A percentile compares a stretch with the other conserved stretches of the same genome.
Conservation (phyloP, 2,113 vertebrate genomes). For the Telmatochromis sp. region DNA sequence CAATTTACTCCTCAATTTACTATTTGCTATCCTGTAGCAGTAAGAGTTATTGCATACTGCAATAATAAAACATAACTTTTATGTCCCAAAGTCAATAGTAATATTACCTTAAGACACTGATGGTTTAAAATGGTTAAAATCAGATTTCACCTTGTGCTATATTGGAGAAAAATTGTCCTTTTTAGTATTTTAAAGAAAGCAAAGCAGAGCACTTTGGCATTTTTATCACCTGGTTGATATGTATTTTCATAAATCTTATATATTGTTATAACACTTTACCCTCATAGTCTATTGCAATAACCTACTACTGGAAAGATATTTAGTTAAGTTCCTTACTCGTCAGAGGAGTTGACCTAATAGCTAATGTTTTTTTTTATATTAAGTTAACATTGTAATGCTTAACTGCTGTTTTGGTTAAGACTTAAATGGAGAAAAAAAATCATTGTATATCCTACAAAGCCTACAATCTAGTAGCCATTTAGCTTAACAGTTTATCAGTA, state of each 20-base stretch:
- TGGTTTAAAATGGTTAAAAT: background rate
- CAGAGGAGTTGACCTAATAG: background rate
- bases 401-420: background rate
- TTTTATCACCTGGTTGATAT: background rate
- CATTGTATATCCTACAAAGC: background rate
- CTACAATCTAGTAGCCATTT: background rate
- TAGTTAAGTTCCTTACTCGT: background rate
- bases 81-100: slow-evolving; percentile 1
- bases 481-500: background rate
- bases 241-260: background rate
- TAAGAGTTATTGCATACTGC: background rate
- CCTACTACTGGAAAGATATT: background rate
- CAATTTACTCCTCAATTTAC: background rate
- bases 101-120: background rate
- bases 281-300: background rate
- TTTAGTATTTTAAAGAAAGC: background rate
- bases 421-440: background rate
- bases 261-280: background rate
- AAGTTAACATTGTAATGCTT: background rate
- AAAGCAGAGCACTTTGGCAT: background rate
- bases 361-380: background rate
- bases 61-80: background rate
- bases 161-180: background rate
- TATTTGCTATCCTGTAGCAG: background rate
- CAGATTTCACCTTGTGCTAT: background rate